These are phyloP conservation scores for Antigone vipio DNA, from an alignment of 2,113 vertebrate species.

Conservation along the genomic window DNA sequence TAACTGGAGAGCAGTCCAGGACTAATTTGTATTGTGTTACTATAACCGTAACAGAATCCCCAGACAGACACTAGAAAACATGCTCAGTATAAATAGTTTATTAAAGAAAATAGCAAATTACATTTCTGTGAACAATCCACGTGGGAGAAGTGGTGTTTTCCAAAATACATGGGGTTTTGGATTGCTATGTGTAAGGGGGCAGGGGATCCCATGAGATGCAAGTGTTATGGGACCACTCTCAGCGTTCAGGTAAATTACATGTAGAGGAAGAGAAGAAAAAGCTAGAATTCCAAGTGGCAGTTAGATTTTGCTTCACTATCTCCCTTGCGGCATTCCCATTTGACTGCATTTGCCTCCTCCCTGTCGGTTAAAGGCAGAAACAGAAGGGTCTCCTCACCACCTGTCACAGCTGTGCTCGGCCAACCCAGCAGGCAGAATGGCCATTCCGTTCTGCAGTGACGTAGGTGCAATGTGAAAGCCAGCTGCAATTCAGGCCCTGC, in stretches of 20 bases:
- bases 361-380: neutral
- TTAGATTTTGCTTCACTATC: neutral
- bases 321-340: neutral
- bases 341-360: neutral
- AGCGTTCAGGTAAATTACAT: neutral
- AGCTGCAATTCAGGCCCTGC: neutral
- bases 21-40: neutral
- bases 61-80: neutral
- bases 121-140: neutral
- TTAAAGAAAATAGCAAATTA: constrained; percentile 49
- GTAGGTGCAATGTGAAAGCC: rapidly evolving
- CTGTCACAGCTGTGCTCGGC: neutral
- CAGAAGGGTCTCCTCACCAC: too few relatives aligned
- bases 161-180: rapidly evolving
- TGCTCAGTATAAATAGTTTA: constrained; percentile 51
- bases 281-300: neutral
- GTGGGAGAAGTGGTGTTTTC: neutral
- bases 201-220: neutral
- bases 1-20: neutral
- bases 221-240: neutral
- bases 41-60: neutral
- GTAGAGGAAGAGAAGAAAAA: neutral
- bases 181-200: neutral
- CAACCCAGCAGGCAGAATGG: too few relatives aligned
- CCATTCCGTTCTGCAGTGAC: rapidly evolving